A percentile compares a stretch with the other conserved stretches of the same genome.
Evolutionary conservation across 2,888 invertebrate genomes (phyloP).

Genomic region (Strigamia crassipes): DNA sequence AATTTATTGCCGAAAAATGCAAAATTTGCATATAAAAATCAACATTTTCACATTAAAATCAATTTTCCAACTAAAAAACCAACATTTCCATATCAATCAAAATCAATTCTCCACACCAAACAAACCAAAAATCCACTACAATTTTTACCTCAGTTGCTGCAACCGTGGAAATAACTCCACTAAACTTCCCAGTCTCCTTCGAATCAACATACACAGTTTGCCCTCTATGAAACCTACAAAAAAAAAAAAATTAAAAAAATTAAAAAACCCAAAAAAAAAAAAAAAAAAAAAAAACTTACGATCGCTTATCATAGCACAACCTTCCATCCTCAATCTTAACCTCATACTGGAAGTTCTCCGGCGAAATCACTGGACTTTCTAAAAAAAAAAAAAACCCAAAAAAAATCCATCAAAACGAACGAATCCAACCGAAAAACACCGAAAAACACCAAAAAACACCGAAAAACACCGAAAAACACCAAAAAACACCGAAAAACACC

Average conservation of each 20-base stretch:
- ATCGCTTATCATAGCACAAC: constrained; percentile 86
- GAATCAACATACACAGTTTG: constrained; percentile 91
- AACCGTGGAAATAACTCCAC: constrained; percentile 88
- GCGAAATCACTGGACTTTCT: background rate
- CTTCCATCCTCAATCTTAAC: constrained; percentile 94
- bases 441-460: too few relatives aligned
- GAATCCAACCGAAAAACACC: too few relatives aligned
- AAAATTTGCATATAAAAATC: too few relatives aligned
- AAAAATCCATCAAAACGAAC: too few relatives aligned
- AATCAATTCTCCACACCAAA: too few relatives aligned
- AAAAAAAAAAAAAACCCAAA: too few relatives aligned
- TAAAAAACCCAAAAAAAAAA: constrained; percentile 41
- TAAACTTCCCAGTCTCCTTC: constrained; percentile 79
- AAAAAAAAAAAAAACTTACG: constrained; percentile 63
- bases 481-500: too few relatives aligned
- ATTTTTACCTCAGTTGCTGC: constrained; percentile 79
- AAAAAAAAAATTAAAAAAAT: constrained; percentile 49
- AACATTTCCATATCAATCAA: too few relatives aligned
- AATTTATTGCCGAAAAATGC: too few relatives aligned
- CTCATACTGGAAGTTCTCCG: constrained; percentile 61
- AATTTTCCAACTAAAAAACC: too few relatives aligned
- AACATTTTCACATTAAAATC: too few relatives aligned
- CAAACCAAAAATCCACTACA: background rate
- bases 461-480: too few relatives aligned
- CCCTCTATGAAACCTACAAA: constrained; percentile 79